Evolutionary conservation across 1,140 invertebrate genomes (phyloP), one percentile per base, ranked within the genome.

Genomic region (Phenacoccus solenopsis): DNA sequence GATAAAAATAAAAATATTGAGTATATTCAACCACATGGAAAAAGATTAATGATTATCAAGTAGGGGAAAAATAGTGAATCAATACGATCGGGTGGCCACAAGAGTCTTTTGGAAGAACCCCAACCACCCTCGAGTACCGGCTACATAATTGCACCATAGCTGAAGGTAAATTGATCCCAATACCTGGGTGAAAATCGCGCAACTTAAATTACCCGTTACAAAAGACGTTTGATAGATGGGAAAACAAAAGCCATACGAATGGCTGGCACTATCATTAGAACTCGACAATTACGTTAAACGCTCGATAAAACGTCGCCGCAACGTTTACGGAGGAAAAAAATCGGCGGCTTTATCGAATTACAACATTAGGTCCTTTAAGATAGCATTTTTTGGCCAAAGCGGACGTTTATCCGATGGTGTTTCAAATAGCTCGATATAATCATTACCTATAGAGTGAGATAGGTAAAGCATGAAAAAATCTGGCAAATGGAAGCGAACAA

Each of bases 271-370:
- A 49, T 49, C 38, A 49, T 49, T 49, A 49, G 38, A n/a, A 49
- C 38, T 49, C 38, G 38, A n/a, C 38, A 49, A 49, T 49, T 49
- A 49, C 38, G 38, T 49, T 49, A 49, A 49, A 49, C 38, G 38
- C 38, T 49, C 38, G 38, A 49, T 49, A 49, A 49, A 49, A 49
- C 38, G 38, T n/a, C 30, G 30, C 5, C 3, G 38, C 38, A 49
- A 49, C 38, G 38, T 49, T n/a, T n/a, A n/a, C n/a, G n/a, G n/a
- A n/a, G 38, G 38, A 49, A 49, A 49, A 49, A 49, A 49, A 49
- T n/a, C 38, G 20, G n/a, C 16, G 16, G 3, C 20, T 10, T 2
- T 49, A 49, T 49, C 38, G 38, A 49, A n/a, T 49, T 49, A 49
- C 38, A 49, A 10, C 38, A 49, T 49, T 49, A 49, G 12, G 38